Conservation (phyloP, 2,113 vertebrate genomes). For the Clarias magur region DNA sequence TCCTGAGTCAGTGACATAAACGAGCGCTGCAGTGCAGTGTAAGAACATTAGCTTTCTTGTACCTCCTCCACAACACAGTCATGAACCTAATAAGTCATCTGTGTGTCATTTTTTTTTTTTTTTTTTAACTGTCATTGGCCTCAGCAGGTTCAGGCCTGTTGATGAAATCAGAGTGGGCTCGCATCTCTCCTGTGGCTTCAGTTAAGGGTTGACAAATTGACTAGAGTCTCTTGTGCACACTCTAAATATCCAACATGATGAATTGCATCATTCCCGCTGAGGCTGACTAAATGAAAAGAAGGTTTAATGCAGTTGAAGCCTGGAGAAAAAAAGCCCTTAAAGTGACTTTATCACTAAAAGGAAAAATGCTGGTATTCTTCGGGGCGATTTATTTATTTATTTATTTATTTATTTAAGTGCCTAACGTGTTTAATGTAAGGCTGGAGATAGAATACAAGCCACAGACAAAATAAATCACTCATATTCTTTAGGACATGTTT, state of each 20-base stretch:
- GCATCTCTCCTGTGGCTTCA: constrained; percentile 13
- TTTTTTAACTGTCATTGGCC: not conserved
- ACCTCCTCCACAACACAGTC: not conserved
- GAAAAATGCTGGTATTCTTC: not conserved
- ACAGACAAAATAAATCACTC: not conserved
- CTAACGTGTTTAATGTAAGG: not conserved
- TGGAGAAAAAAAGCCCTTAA: not conserved
- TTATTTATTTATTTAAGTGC: not conserved
- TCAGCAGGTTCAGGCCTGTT: not conserved
- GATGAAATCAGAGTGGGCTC: not conserved
- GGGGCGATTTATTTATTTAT: not conserved
- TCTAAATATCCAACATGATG: constrained; percentile 44
- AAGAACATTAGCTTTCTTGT: not conserved
- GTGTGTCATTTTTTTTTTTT: not conserved
- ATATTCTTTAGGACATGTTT: too few relatives aligned
- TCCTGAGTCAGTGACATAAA: not conserved
- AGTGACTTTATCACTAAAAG: not conserved
- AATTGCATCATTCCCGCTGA: constrained; percentile 25
- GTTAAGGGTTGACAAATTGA: constrained; percentile 43
- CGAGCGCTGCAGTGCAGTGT: not conserved
- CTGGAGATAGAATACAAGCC: not conserved
- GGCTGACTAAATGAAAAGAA: constrained; percentile 23
- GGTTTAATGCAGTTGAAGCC: constrained; percentile 27
- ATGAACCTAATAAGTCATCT: not conserved
- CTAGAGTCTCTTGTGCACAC: constrained; percentile 14